Evolutionary conservation across 2,113 vertebrate species (phyloP).

Genomic region (Acrocephalus arundinaceus): DNA sequence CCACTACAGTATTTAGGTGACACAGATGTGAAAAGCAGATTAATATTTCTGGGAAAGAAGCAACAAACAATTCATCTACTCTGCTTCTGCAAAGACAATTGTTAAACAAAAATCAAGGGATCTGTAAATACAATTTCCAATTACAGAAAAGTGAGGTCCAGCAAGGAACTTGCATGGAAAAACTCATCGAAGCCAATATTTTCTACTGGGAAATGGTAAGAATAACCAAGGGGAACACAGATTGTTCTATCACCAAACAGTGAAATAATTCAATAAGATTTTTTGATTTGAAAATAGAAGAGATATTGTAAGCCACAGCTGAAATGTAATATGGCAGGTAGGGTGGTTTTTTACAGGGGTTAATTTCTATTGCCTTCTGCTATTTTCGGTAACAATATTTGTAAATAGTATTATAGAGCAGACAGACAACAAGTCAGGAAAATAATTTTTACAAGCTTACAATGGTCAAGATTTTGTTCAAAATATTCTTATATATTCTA

Average conservation of each 20-base stretch:
- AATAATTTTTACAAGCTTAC: background rate
- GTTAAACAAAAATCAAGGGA: background rate
- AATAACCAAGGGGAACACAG: accelerated
- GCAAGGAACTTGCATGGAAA: background rate
- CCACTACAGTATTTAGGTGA: background rate
- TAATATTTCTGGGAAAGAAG: background rate
- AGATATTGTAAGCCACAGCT: background rate
- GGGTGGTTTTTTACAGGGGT: background rate
- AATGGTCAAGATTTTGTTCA: background rate
- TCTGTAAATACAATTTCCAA: background rate
- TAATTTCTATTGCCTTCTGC: background rate
- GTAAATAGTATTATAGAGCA: background rate
- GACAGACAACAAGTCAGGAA: background rate
- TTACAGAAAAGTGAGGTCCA: background rate
- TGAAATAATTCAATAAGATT: background rate
- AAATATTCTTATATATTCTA: background rate
- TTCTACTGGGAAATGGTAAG: background rate
- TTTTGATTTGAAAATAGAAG: background rate
- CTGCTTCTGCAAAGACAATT: background rate
- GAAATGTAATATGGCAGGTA: background rate
- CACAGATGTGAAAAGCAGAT: too few species aligned
- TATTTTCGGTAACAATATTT: background rate
- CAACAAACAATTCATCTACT: background rate
- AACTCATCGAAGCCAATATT: background rate
- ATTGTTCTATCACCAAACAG: background rate